These are phyloP conservation scores for Epinotia brunnichana DNA, from an alignment of 2,888 invertebrate species.

Conservation along the genomic window DNA sequence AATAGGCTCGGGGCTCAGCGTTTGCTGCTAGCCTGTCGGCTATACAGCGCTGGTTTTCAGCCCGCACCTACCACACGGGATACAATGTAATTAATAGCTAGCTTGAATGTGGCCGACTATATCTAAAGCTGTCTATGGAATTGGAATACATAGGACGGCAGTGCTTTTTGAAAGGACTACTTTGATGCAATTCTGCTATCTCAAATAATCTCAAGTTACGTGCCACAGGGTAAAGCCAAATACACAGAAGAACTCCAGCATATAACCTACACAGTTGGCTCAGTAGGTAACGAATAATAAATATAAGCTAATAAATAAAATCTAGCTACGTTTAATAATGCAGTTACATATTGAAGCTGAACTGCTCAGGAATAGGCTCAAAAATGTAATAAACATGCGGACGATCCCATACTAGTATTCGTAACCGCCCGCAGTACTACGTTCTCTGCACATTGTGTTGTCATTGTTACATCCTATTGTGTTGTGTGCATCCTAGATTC, in stretches of 20 bases:
- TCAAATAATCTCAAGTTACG: too few species aligned
- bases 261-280: background rate
- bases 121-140: too few species aligned
- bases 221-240: background rate
- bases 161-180: too few species aligned
- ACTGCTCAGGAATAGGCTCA: background rate
- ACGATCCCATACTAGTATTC: constrained; percentile 16
- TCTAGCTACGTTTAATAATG: background rate
- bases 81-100: too few species aligned
- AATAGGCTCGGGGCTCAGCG: too few species aligned
- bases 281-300: constrained; percentile 1
- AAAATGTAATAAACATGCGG: background rate
- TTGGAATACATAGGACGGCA: too few species aligned
- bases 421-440: constrained; percentile 9
- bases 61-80: too few species aligned
- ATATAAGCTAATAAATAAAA: background rate
- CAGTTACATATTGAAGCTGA: background rate
- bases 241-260: too few species aligned
- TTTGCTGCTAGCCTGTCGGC: too few species aligned
- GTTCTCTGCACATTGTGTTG: constrained; percentile 38
- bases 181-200: too few species aligned
- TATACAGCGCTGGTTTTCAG: too few species aligned
- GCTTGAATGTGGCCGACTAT: too few species aligned
- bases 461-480: constrained; percentile 39
- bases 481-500: constrained; percentile 37